Percentiles rank a stretch among this genome's conserved stretches.
These are phyloP conservation scores for Drosophila chauvacae DNA, from an alignment of 1,140 invertebrate genomes.

Conservation along the genomic window DNA sequence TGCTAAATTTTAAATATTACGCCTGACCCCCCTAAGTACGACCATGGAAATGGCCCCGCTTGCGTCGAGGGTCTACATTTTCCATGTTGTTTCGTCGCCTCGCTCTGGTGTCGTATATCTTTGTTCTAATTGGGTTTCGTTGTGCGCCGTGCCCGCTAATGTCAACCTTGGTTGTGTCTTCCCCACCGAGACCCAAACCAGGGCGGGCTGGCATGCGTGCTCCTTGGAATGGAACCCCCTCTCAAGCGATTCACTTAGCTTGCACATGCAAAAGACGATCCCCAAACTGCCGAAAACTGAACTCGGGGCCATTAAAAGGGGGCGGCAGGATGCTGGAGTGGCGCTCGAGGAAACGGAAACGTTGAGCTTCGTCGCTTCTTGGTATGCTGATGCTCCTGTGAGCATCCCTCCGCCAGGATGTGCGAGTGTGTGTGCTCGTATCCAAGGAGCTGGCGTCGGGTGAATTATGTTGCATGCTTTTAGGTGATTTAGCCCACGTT, in stretches of 20 bases:
- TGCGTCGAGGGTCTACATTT: constrained; percentile 63
- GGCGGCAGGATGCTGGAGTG: constrained; percentile 56
- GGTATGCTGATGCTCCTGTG: constrained; percentile 45
- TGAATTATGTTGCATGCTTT: constrained; percentile 83
- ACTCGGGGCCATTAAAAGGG: constrained; percentile 71
- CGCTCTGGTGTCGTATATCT: constrained; percentile 81
- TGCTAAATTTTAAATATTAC: not conserved
- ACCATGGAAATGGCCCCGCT: constrained; percentile 28
- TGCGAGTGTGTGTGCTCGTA: constrained; percentile 21
- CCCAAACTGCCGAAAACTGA: constrained; percentile 34
- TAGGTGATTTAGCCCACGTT: constrained; percentile 80
- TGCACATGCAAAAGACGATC: constrained; percentile 74
- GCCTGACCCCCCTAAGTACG: not conserved
- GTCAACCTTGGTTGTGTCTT: constrained; percentile 65
- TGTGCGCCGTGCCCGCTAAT: constrained; percentile 77
- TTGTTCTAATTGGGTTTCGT: constrained; percentile 80
- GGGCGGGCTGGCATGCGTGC: constrained; percentile 53
- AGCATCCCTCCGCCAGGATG: constrained; percentile 17
- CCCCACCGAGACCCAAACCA: not conserved
- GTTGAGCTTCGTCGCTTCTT: constrained; percentile 82
- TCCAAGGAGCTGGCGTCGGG: constrained; percentile 64
- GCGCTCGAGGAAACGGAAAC: constrained; percentile 80
- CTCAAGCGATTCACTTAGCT: constrained; percentile 74
- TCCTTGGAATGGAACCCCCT: constrained; percentile 24
- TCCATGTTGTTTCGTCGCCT: constrained; percentile 81